Evolutionary conservation across 2,113 vertebrate species (phyloP).

Genomic region (Speoplatyrhinus poulsoni): DNA sequence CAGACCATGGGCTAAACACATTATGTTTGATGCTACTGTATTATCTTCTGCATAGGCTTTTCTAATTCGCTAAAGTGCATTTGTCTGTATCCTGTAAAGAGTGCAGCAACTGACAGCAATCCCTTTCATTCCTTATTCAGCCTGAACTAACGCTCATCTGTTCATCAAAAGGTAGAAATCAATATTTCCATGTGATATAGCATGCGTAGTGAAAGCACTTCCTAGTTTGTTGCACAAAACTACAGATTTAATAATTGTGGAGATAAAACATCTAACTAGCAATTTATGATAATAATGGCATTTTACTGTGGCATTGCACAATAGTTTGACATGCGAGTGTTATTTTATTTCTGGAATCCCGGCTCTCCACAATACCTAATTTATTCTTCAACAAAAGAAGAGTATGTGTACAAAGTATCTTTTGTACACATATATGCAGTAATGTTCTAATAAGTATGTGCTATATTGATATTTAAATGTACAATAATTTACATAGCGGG

Average conservation of each 20-base stretch:
- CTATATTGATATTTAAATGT: conserved; percentile 46
- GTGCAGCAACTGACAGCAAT: conserved; percentile 37
- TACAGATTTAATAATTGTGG: conserved; percentile 28
- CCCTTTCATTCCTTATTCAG: conserved; percentile 42
- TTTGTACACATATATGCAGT: neutral
- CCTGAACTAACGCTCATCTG: conserved; percentile 20
- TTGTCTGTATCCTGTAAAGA: conserved; percentile 39
- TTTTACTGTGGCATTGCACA: conserved; percentile 48
- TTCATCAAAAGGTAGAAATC: conserved; percentile 11
- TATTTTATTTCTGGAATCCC: conserved; percentile 17
- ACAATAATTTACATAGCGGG: conserved; percentile 43
- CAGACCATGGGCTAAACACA: neutral
- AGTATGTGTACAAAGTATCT: conserved; percentile 6
- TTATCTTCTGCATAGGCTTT: conserved; percentile 29
- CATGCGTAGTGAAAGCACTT: conserved; percentile 12
- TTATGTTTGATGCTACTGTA: conserved; percentile 3
- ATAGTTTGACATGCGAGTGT: conserved; percentile 3
- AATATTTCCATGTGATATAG: conserved; percentile 42
- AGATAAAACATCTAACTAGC: conserved; percentile 56
- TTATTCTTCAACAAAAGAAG: conserved; percentile 44
- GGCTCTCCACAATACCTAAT: conserved; percentile 34
- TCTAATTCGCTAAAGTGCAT: conserved; percentile 57
- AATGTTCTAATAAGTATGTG: neutral
- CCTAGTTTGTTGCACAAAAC: conserved; percentile 39
- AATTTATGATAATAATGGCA: conserved; percentile 64